These are phyloP conservation scores for Polydrusus pterygomalis DNA, from an alignment of 2,888 invertebrate genomes.

Conservation along the genomic window DNA sequence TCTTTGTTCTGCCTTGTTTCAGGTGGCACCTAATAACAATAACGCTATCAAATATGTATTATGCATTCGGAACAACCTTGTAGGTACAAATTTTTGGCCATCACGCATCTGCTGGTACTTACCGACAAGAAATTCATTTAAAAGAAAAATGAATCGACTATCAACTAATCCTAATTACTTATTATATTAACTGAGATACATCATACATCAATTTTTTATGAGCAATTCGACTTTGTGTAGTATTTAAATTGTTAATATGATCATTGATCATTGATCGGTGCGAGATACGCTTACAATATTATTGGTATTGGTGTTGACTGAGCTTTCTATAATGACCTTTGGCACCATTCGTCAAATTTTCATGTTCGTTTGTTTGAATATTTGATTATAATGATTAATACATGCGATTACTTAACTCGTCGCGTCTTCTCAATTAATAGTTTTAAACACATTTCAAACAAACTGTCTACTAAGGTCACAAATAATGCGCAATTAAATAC, in stretches of 20 bases:
- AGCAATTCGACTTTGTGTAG: neutral
- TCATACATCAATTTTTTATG: conserved; percentile 11
- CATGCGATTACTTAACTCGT: conserved; percentile 17
- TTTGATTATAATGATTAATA: conserved; percentile 31
- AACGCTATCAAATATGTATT: too few species aligned
- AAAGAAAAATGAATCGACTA: conserved; percentile 14
- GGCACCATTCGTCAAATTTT: conserved; percentile 32
- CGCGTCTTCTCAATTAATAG: conserved; percentile 11
- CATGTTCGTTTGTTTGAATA: conserved; percentile 7
- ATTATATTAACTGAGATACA: conserved; percentile 16
- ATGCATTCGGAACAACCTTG: neutral
- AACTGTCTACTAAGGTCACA: conserved; percentile 3
- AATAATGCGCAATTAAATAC: neutral
- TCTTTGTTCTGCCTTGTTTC: too few species aligned
- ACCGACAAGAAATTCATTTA: conserved; percentile 18
- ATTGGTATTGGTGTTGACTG: conserved; percentile 29
- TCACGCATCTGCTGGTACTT: conserved; percentile 2
- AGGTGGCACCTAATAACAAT: too few species aligned
- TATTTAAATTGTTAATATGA: conserved; percentile 17
- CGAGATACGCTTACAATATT: conserved; percentile 1
- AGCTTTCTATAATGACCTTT: conserved; percentile 39
- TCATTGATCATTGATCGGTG: neutral
- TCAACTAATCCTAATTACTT: conserved; percentile 17
- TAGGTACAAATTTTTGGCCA: conserved; percentile 4
- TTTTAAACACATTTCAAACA: conserved; percentile 11